These are phyloP conservation scores for Halictus rubicundus DNA, from an alignment of 1,140 invertebrate species.

Conservation along the genomic window DNA sequence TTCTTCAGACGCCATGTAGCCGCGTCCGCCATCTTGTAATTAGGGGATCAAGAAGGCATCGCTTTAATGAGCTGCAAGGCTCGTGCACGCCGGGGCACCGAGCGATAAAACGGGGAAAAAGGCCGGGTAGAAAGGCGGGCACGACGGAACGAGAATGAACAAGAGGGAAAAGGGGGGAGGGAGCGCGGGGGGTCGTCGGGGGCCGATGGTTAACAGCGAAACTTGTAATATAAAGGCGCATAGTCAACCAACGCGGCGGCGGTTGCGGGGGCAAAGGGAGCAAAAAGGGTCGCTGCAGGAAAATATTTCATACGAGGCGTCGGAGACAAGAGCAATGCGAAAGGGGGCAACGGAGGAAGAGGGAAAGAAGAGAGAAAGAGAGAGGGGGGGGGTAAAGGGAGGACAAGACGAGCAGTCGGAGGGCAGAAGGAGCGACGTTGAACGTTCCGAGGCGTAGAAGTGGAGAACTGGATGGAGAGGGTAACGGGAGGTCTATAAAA, in stretches of 20 bases:
- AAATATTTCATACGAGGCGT: constrained; percentile 68
- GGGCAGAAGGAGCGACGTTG: constrained; percentile 9
- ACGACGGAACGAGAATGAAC: neutral
- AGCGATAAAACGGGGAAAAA: constrained; percentile 17
- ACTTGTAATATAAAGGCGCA: constrained; percentile 65
- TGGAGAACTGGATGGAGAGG: constrained; percentile 30
- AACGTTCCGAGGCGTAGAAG: neutral
- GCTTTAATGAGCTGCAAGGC: constrained; percentile 76
- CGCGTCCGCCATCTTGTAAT: constrained; percentile 78
- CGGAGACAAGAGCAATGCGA: constrained; percentile 12
- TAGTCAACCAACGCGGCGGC: constrained; percentile 51
- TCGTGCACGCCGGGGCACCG: constrained; percentile 24
- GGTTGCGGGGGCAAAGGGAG: constrained; percentile 54
- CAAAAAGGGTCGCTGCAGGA: constrained; percentile 59
- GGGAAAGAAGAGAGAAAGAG: constrained; percentile 1
- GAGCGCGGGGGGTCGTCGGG: neutral
- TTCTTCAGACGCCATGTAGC: constrained; percentile 68
- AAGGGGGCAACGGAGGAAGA: constrained; percentile 6
- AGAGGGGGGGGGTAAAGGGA: neutral
- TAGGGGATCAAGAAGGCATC: constrained; percentile 77
- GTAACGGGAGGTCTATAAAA: constrained; percentile 24
- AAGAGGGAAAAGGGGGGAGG: neutral
- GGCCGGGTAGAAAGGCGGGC: constrained; percentile 20
- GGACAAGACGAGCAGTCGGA: neutral
- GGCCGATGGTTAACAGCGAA: constrained; percentile 50